Percentiles rank a stretch among this genome's conserved stretches.
These are phyloP conservation scores for Saccopteryx bilineata DNA, from an alignment of 2,113 vertebrate species.

Conservation along the genomic window DNA sequence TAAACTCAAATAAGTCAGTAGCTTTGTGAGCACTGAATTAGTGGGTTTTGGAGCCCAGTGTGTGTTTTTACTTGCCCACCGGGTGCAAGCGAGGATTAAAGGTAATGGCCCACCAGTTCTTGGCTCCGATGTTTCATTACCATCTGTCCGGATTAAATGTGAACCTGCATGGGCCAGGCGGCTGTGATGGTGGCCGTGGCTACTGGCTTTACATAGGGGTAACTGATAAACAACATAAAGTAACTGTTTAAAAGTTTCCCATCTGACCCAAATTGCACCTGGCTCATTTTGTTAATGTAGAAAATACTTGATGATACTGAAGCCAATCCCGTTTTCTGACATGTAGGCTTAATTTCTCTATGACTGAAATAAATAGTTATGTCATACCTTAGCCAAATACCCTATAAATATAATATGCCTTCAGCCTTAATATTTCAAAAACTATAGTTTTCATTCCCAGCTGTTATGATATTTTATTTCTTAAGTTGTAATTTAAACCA, in stretches of 20 bases:
- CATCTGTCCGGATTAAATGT: too few species aligned
- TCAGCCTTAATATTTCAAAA: constrained; percentile 69
- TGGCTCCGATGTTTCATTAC: too few species aligned
- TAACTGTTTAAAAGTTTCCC: background rate
- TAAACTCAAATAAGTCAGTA: too few species aligned
- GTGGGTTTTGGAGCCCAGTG: too few species aligned
- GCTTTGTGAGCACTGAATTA: too few species aligned
- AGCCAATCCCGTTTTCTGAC: constrained; percentile 56
- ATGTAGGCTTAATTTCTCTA: constrained; percentile 60
- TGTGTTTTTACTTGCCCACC: too few species aligned
- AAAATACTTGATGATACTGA: constrained; percentile 37
- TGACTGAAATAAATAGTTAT: constrained; percentile 68
- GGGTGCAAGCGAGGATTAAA: too few species aligned
- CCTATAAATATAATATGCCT: constrained; percentile 58
- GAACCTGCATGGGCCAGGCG: too few species aligned
- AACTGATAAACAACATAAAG: background rate
- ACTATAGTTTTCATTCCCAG: constrained; percentile 59
- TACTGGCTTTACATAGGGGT: too few species aligned
- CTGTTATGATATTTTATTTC: constrained; percentile 71
- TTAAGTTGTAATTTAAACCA: constrained; percentile 66
- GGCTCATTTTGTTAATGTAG: constrained; percentile 41
- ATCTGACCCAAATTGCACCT: background rate
- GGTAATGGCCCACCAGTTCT: too few species aligned
- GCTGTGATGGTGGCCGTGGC: too few species aligned
- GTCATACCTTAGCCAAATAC: constrained; percentile 62